These are phyloP conservation scores for Bergia sp. DNA, from an alignment of 92 coral and sea anemone genomes.

Conservation along the genomic window DNA sequence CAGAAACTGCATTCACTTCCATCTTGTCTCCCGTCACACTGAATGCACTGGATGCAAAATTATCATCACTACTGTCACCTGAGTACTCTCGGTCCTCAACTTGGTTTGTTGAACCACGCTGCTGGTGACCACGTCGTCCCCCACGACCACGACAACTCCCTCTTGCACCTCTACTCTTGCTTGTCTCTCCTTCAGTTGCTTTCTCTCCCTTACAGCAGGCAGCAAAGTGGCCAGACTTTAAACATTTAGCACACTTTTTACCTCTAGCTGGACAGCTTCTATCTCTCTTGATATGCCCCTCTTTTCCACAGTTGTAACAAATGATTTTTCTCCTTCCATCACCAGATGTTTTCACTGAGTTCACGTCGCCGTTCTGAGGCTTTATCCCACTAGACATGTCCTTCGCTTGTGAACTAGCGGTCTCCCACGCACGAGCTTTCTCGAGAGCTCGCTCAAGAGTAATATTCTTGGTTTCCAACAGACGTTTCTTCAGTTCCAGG, in stretches of 20 bases:
- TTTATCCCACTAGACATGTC: constrained; percentile 40
- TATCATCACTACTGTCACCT: neutral
- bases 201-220: constrained; percentile 4
- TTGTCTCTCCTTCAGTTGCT: neutral
- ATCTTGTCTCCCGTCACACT: neutral
- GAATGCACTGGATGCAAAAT: constrained; percentile 1
- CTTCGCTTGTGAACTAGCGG: constrained; percentile 54
- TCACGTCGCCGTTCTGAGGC: constrained; percentile 1
- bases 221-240: neutral
- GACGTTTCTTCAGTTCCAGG: constrained; percentile 46
- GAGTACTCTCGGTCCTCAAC: neutral
- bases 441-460: constrained; percentile 58
- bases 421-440: constrained; percentile 58
- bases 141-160: neutral
- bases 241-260: neutral
- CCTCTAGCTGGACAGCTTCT: neutral
- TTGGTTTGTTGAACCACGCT: constrained; percentile 23
- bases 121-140: neutral
- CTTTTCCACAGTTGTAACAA: neutral
- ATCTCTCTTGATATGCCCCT: no score
- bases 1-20: neutral
- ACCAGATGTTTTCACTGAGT: neutral
- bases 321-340: neutral
- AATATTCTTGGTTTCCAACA: constrained; percentile 63
- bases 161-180: constrained; percentile 3